A percentile compares a stretch with the other conserved stretches of the same genome.
phyloP scores from a whole-genome alignment of 92 coral and sea anemone species.

The Palythoa caribaeorum region DNA sequence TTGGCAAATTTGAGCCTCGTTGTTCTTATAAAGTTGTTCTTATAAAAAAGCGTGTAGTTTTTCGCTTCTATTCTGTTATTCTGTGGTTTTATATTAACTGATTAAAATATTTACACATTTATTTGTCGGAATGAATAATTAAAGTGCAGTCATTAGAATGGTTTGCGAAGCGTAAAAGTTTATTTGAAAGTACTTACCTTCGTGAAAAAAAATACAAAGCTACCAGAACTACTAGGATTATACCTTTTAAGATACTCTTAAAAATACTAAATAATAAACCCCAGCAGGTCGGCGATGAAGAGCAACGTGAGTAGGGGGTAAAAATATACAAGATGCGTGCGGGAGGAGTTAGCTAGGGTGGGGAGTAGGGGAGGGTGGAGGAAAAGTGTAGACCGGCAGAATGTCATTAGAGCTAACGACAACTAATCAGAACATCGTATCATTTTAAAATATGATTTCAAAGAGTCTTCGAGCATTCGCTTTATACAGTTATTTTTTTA shows the following conservation, averaged over 20 bases:
- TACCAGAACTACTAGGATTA: neutral
- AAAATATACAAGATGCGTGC: neutral
- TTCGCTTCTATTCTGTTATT: too few species aligned
- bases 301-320: neutral
- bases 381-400: too few species aligned
- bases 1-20: too few species aligned
- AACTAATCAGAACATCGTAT: neutral
- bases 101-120: neutral
- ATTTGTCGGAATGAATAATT: neutral
- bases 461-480: neutral
- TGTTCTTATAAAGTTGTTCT: too few species aligned
- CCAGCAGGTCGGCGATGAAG: neutral
- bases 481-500: too few species aligned
- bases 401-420: neutral
- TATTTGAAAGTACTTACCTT: neutral
- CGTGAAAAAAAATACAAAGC: neutral
- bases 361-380: too few species aligned
- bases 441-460: neutral
- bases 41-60: too few species aligned
- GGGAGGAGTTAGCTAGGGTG: too few species aligned
- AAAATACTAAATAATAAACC: neutral
- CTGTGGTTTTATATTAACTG: too few species aligned
- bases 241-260: neutral
- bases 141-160: neutral
- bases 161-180: slow-evolving; percentile 1